Evolutionary conservation across 2,888 invertebrate species (phyloP), one percentile per base, ranked within the genome.

Genomic region (Gastracanthus pulcherrimus): DNA sequence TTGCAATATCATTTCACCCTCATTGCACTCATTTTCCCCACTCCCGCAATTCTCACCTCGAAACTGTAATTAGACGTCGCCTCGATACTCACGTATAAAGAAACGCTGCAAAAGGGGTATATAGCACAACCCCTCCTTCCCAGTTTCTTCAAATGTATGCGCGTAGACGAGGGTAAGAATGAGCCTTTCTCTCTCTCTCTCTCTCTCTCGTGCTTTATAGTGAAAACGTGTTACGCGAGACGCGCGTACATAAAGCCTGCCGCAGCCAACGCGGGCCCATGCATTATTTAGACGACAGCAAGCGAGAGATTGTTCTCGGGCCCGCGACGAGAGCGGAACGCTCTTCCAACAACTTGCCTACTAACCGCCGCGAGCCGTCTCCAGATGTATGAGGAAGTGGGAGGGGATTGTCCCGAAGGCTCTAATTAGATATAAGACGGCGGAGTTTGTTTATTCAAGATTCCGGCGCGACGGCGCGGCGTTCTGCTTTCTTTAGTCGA

Each of bases 251-350:
- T 67, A 66, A 67, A 72, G 58, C 48, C 67, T 19, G 2, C 62
- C 38, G 55, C 67, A 78, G 78, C 76, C 67, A 71, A 66, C 75
- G 66, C 48, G 76, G 80, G 79, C 75, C 82, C 83, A 80, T 86
- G 83, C 86, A 85, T 87, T 86, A 87, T 87, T 87, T 86, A 87
- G 80, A 83, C 80, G 83, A 83, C 76, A 70, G 76, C 69, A 76
- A 80, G 84, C 16, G 76, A 41, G 64, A 51, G 48, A 71, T 58
- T 29, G 51, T 45, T 67, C 58, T 41, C 19, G 55, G 19, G 55
- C 26, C 38, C 5, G 16, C 34, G 67, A n/a, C 7, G 66, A 72
- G 69, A 77, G 69, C 66, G 72, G 72, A 79, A 76, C 69, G 62
- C 48, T 69, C 45, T 45, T 55, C 60, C 69, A 76, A 69, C 76